phyloP scores from a whole-genome alignment of 1,140 invertebrate genomes.

The Drosophila tsacasi region DNA sequence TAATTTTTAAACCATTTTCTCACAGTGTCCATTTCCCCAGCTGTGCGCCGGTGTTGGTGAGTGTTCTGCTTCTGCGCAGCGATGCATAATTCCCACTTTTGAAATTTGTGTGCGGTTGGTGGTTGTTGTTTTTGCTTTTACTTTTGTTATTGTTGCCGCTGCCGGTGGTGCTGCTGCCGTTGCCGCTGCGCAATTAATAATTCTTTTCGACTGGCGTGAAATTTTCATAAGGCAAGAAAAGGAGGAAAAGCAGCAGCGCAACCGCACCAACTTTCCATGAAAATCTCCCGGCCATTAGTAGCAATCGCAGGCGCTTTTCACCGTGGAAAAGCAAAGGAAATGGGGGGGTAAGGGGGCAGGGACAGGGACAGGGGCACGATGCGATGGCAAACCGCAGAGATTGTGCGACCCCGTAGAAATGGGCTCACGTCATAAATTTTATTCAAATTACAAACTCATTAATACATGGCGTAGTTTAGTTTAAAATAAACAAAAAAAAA shows the following conservation, averaged over 20 bases:
- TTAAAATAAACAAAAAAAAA: conserved; percentile 2
- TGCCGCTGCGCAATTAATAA: conserved; percentile 80
- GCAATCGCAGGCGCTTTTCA: conserved; percentile 63
- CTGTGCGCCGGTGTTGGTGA: conserved; percentile 21
- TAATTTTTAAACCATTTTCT: neutral
- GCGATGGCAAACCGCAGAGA: conserved; percentile 57
- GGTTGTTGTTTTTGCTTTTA: conserved; percentile 25
- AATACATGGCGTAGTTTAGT: conserved; percentile 52
- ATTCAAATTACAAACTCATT: conserved; percentile 69
- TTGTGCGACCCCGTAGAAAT: conserved; percentile 59
- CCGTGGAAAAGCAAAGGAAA: conserved; percentile 20
- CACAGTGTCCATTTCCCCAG: conserved; percentile 17
- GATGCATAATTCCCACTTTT: conserved; percentile 82
- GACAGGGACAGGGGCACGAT: conserved; percentile 3
- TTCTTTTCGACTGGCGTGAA: conserved; percentile 82
- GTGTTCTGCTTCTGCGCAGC: conserved; percentile 80
- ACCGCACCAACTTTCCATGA: conserved; percentile 79
- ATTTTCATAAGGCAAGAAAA: conserved; percentile 80
- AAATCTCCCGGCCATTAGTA: conserved; percentile 68
- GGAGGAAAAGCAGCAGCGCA: conserved; percentile 50
- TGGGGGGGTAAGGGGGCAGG: neutral
- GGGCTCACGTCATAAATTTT: conserved; percentile 75
- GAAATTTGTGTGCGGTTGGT: conserved; percentile 48
- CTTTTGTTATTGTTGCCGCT: conserved; percentile 31
- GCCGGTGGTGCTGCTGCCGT: conserved; percentile 28